Evolutionary conservation across 2,797 vertebrate genomes (phyloP).

Genomic region (Cirrhinus molitorella): DNA sequence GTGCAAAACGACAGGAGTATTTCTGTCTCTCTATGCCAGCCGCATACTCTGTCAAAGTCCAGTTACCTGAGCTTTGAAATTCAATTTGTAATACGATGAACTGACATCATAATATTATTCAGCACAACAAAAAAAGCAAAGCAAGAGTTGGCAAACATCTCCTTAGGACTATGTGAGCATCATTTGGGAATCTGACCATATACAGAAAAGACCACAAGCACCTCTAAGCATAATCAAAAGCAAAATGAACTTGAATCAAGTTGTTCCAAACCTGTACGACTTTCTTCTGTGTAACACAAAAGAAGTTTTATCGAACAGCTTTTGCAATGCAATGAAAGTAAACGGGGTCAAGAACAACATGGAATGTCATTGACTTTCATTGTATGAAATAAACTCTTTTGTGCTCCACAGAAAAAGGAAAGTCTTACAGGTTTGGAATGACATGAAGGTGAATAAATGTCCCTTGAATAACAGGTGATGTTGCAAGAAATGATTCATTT

Average conservation of each 20-base stretch:
- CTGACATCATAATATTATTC: conserved; percentile 46
- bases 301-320: not conserved
- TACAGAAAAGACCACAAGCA: not conserved
- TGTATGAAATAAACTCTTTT: not conserved
- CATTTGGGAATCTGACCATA: not conserved
- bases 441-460: not conserved
- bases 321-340: not conserved
- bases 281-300: not conserved
- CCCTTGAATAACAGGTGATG: no score
- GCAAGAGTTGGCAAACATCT: conserved; percentile 47
- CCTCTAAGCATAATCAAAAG: not conserved
- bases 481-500: not conserved
- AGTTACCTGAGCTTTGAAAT: conserved; percentile 51
- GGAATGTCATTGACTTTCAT: not conserved
- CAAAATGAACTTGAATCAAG: not conserved
- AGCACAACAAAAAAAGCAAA: conserved; percentile 48
- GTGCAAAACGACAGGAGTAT: conserved; percentile 15
- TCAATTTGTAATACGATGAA: conserved; percentile 52
- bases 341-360: not conserved
- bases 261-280: not conserved
- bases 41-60: conserved; percentile 55
- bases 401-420: not conserved
- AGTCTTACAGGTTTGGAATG: not conserved
- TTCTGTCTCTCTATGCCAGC: conserved; percentile 32
- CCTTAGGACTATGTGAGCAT: conserved; percentile 12